A percentile compares a stretch with the other conserved stretches of the same genome.
phyloP scores from a whole-genome alignment of 1,140 invertebrate genomes.

The Ridgeia piscesae region DNA sequence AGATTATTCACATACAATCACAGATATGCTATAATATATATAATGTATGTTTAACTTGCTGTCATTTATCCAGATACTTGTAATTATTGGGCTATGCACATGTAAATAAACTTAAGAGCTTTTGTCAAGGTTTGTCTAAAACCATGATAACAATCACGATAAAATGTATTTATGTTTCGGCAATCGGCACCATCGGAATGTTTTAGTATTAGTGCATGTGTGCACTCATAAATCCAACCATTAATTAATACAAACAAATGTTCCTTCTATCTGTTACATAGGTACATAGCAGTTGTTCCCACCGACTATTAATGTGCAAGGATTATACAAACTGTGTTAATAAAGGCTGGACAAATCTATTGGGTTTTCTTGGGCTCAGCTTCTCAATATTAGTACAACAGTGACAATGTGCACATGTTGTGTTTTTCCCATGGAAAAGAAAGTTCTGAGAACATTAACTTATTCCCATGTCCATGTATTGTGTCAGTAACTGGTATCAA shows the following conservation, averaged over 20 bases:
- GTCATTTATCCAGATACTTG: too few relatives aligned
- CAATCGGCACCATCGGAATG: background rate
- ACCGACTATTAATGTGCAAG: background rate
- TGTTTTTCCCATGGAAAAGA: too few relatives aligned
- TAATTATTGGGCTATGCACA: background rate
- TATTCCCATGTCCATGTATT: background rate
- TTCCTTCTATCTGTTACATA: background rate
- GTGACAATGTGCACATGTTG: too few relatives aligned
- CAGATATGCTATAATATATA: background rate
- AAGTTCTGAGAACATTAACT: too few relatives aligned
- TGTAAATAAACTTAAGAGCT: background rate
- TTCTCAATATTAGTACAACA: too few relatives aligned
- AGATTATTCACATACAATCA: too few relatives aligned
- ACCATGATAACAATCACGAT: background rate
- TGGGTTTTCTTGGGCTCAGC: too few relatives aligned
- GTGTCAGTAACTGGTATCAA: background rate
- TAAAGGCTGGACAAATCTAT: background rate
- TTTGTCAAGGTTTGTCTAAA: background rate
- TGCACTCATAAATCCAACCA: background rate
- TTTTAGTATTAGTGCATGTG: background rate
- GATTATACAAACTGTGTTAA: background rate
- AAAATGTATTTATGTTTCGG: background rate
- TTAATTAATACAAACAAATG: background rate
- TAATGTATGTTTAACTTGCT: background rate
- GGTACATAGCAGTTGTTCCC: too few relatives aligned